Conservation (phyloP, 2,888 invertebrate genomes). For the Notodonta dromedarius region DNA sequence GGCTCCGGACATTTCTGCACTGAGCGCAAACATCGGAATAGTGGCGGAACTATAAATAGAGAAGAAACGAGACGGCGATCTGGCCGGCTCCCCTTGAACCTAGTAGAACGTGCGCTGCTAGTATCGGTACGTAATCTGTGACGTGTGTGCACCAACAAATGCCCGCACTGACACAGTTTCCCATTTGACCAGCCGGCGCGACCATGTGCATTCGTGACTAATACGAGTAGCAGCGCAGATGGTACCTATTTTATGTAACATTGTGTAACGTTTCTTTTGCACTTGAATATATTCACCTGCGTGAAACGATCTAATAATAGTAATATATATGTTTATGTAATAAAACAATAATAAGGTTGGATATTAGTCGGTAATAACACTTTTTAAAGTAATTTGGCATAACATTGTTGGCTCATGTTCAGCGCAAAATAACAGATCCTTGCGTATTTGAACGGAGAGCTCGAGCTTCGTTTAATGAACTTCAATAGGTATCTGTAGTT, state of each 20-base stretch:
- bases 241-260: conserved; percentile 52
- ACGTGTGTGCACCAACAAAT: conserved; percentile 73
- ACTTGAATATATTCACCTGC: conserved; percentile 45
- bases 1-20: conserved; percentile 81
- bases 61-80: conserved; percentile 76
- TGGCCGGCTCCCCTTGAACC: conserved; percentile 83
- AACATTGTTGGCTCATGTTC: conserved; percentile 1
- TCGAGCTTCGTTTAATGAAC: not conserved
- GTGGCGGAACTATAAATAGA: conserved; percentile 80
- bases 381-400: not conserved
- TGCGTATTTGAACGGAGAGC: not conserved
- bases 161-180: conserved; percentile 80
- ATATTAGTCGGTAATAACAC: not conserved
- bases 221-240: conserved; percentile 64
- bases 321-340: conserved; percentile 23
- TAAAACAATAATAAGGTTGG: conserved; percentile 15
- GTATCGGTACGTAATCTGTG: conserved; percentile 69
- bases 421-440: not conserved
- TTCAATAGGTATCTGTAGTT: not conserved
- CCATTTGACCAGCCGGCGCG: conserved; percentile 74
- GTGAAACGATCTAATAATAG: conserved; percentile 33
- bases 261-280: conserved; percentile 42
- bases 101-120: conserved; percentile 64
- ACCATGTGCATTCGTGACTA: conserved; percentile 72
- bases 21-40: conserved; percentile 79